Conservation (phyloP, 2,113 vertebrate genomes). For the Istiophorus platypterus region DNA sequence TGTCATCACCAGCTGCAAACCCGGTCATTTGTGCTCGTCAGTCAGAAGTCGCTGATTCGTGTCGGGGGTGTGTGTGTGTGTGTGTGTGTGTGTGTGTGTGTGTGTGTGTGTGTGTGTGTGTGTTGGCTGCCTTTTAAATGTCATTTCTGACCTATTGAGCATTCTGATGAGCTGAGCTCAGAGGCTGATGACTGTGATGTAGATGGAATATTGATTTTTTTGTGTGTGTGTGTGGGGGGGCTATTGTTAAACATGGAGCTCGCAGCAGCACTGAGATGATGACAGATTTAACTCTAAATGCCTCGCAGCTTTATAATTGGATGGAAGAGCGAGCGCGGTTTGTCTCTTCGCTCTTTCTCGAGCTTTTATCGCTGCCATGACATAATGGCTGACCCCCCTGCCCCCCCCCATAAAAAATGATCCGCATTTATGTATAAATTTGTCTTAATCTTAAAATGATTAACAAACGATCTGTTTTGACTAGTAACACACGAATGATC, state of each 20-base stretch:
- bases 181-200: slow-evolving; percentile 44
- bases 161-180: slow-evolving; percentile 39
- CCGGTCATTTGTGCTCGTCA: slow-evolving; percentile 35
- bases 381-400: no score
- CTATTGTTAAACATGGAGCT: slow-evolving; percentile 51
- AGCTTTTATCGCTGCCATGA: neutral
- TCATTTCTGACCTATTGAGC: slow-evolving; percentile 65
- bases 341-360: neutral
- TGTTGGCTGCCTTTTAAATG: slow-evolving; percentile 37
- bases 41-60: slow-evolving; percentile 22
- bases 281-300: slow-evolving; percentile 57
- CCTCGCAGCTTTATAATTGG: slow-evolving; percentile 42
- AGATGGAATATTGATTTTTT: slow-evolving; percentile 65
- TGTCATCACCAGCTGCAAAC: slow-evolving; percentile 3
- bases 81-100: slow-evolving; percentile 8
- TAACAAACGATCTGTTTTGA: no score
- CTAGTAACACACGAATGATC: no score
- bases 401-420: no score
- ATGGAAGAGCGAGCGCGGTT: neutral
- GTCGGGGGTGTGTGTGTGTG: neutral
- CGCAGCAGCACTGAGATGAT: slow-evolving; percentile 41
- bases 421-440: neutral
- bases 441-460: neutral
- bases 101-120: slow-evolving; percentile 35
- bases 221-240: slow-evolving; percentile 14